These are phyloP conservation scores for Yponomeuta sedellus DNA, from an alignment of 2,888 invertebrate species.

Conservation along the genomic window DNA sequence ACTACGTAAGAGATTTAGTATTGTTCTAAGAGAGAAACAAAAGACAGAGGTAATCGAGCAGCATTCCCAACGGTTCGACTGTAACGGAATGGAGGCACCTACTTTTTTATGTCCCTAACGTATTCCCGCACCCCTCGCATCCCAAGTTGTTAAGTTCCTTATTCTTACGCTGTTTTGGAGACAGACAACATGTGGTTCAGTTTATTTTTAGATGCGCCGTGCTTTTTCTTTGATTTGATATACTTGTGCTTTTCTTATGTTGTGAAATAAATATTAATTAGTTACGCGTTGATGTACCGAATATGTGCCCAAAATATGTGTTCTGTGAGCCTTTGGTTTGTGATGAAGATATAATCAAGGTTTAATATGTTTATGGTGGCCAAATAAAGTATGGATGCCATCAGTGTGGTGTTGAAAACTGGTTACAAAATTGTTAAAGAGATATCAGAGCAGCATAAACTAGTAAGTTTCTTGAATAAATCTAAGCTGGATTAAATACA, in stretches of 20 bases:
- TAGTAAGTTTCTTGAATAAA: constrained; percentile 43
- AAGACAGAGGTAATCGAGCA: constrained; percentile 45
- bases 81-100: constrained; percentile 56
- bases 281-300: too few species aligned
- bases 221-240: background rate
- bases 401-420: constrained; percentile 63
- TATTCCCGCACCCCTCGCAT: constrained; percentile 63
- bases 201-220: constrained; percentile 7
- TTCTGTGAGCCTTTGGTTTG: background rate
- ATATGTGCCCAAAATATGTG: too few species aligned
- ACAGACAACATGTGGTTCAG: constrained; percentile 51
- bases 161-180: constrained; percentile 51
- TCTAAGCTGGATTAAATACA: too few species aligned
- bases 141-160: constrained; percentile 52
- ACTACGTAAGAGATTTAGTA: background rate
- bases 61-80: constrained; percentile 33
- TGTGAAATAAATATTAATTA: background rate
- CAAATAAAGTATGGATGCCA: constrained; percentile 46
- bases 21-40: background rate
- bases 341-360: background rate
- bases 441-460: constrained; percentile 57
- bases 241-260: background rate
- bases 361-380: background rate
- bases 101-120: constrained; percentile 67
- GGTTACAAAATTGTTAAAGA: constrained; percentile 68